phyloP scores from a whole-genome alignment of 2,888 invertebrate genomes.

The Cordilura impudica region DNA sequence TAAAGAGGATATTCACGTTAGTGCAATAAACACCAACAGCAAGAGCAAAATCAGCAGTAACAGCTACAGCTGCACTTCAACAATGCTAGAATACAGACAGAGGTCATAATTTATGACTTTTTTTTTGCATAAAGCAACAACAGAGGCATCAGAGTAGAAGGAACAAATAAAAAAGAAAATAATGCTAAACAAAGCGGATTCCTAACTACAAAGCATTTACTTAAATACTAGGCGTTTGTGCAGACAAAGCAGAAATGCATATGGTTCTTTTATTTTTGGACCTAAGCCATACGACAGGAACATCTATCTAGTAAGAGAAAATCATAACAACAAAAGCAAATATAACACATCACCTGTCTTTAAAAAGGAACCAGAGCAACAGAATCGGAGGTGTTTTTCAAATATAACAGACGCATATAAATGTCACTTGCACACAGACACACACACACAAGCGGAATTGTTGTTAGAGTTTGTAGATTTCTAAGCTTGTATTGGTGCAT shows the following conservation, averaged over 20 bases:
- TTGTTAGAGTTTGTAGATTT: constrained; percentile 6
- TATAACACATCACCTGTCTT: constrained; percentile 47
- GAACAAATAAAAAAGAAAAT: background rate
- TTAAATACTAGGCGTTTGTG: background rate
- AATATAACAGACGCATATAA: constrained; percentile 23
- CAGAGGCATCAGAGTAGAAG: constrained; percentile 23
- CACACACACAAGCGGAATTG: background rate
- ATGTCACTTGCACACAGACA: constrained; percentile 3
- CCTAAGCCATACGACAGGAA: too few relatives aligned
- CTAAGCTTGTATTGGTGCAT: constrained; percentile 6
- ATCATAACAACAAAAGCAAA: constrained; percentile 30
- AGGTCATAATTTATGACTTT: constrained; percentile 53
- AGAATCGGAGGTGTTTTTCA: background rate
- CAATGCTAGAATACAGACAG: background rate
- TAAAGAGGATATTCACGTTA: background rate
- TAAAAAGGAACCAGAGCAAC: constrained; percentile 13
- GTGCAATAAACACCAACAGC: background rate
- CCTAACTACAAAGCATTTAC: background rate
- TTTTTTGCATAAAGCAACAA: background rate
- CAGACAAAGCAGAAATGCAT: background rate
- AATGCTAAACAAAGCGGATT: background rate
- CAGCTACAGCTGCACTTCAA: background rate
- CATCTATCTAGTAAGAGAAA: background rate
- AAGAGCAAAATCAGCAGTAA: background rate
- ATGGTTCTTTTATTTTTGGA: background rate